Evolutionary conservation across 2,113 vertebrate genomes (phyloP), one percentile per base, ranked within the genome.

Genomic region (Natator depressus): DNA sequence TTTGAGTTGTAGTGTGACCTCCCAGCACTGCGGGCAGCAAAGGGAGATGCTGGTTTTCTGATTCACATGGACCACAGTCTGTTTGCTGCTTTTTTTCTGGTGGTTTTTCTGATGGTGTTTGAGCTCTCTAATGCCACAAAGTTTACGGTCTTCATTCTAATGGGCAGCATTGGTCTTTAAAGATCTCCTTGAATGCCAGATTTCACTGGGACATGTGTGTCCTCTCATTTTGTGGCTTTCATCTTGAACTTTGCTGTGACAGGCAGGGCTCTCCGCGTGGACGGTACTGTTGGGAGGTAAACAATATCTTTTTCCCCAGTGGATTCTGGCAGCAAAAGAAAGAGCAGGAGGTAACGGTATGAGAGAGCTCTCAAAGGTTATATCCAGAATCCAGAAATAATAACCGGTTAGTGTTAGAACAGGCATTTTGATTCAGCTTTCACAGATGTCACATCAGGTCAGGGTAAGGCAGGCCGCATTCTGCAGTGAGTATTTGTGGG

Each of bases 61-160:
- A 3, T 87, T 62, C 27, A 3, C 12, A 25, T 24, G 49, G n/a
- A 38, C 38, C 27, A 0, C 27, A 0, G 7, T 29, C 0, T 4
- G 2, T 6, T 82, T 49, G 62, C 29, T 83, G 80, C 91, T 69
- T 42, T 69, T 69, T 84, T 17, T 62, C 51, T 50, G 85, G 81
- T n/a, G 4, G 20, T 25, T 53, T 4, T 31, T 78, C 83, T 82
- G 90, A 6, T 50, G 78, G 82, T 79, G 17, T 75, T 80, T 89
- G 2, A 0, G 31, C 88, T 53, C 93, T 46, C 9, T 4, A 81
- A 94, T 82, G 59, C 13, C 54, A 62, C 14, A 1, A 10, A 42
- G 46, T 59, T 47, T n/a, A 42, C 51, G 38, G 22, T 4, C 65
- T 54, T 35, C 25, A 17, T 13, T 55, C n/a, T 59, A 82, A 76